phyloP scores from a whole-genome alignment of 2,113 vertebrate genomes.

The Sciurus niger region DNA sequence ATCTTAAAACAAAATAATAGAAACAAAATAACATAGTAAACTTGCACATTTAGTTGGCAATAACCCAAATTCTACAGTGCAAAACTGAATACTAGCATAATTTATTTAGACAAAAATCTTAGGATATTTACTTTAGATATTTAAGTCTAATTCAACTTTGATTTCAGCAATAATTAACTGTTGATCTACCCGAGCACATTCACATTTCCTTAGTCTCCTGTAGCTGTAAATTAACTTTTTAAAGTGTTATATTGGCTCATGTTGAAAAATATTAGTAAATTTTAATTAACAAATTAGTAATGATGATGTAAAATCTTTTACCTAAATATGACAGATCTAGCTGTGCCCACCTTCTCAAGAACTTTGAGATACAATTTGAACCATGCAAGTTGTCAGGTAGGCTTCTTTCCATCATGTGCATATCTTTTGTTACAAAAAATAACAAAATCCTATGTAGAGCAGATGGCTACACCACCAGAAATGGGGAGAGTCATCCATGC shows the following conservation, averaged over 20 bases:
- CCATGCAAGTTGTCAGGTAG: background rate
- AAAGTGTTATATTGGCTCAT: background rate
- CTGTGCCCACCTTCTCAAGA: background rate
- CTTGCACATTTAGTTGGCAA: constrained; percentile 27
- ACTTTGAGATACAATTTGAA: constrained; percentile 17
- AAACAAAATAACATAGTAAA: background rate
- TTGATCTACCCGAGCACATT: background rate
- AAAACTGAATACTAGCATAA: background rate
- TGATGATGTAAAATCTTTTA: background rate
- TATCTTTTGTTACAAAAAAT: constrained; percentile 52
- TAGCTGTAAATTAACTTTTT: background rate
- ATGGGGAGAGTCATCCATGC: background rate
- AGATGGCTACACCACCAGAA: background rate
- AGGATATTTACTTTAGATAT: background rate
- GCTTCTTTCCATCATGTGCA: background rate
- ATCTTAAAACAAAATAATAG: constrained; percentile 34
- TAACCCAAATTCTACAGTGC: background rate
- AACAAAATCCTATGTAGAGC: background rate
- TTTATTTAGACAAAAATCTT: background rate
- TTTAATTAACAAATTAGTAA: background rate
- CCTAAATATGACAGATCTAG: background rate
- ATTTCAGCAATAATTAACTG: constrained; percentile 20
- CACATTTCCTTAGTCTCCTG: background rate
- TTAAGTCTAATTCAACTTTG: constrained; percentile 6
- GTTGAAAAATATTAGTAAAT: constrained; percentile 43